Base-by-base conservation (phyloP, 2,113 vertebrate species). In the Nesoenas mayeri region DNA sequence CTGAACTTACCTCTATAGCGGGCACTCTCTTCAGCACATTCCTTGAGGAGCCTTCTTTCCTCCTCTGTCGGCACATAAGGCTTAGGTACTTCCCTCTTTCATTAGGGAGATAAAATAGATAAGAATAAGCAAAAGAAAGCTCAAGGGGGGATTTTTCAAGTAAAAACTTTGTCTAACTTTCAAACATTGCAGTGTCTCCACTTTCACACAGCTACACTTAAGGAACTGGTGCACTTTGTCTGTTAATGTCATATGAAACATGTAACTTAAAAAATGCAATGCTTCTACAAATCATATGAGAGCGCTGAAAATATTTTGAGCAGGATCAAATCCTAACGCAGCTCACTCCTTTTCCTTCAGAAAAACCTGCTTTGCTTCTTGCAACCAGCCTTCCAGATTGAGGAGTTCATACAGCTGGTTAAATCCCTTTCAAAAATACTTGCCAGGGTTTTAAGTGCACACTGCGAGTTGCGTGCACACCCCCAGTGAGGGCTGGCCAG, bases 11-110 rank as follows among this genome's bases (percentile, higher is more conserved):
- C 98, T 97, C 99, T 98, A 44, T 99, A 99, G 65, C 97, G 98
- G 91, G 99, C 98, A 94, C 99, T 99, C 95, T 99, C 99, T 9
- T 95, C 66, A 73, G 97, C 98, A 95, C 99, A 99, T 91, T 99
- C 99, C 85, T 42, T 97, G 11, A 99, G 98, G 53, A 99, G 95
- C 80, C 94, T 97, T 95, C 67, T 98, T 97, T 99, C 99, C 26
- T 99, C 99, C 16, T 99, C 98, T 34, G 98, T 99, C 1, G 98
- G 98, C 91, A 98, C 70, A 58, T 99, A 99, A 51, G 96, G 93
- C 38, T 79, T 71, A 24, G 96, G 97, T 62, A 98, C 9, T 15
- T 95, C 95, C 40, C 88, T 91, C 99, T 99, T 97, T 82, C 44
- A 69, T 66, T 42, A 71, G 34, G 10, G 22, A 95, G 94, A 96